Percentiles rank a stretch among this genome's conserved stretches.
Evolutionary conservation across 1,140 invertebrate genomes (phyloP).

Genomic region (Rhyzopertha dominica): DNA sequence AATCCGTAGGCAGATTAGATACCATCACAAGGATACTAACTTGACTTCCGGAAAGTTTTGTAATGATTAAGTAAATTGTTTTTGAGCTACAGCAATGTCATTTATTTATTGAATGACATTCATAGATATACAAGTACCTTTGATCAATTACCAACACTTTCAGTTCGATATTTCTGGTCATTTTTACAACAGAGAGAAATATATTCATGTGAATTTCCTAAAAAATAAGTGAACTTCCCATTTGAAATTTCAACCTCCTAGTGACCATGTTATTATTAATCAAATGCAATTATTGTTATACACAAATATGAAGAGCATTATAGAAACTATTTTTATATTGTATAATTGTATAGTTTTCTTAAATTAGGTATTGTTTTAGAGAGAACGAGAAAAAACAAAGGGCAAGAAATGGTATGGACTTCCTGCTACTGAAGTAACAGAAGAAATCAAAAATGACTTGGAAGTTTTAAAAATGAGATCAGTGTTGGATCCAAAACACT

Average conservation of each 20-base stretch:
- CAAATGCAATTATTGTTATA: slow-evolving; percentile 2
- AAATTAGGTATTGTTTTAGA: slow-evolving; percentile 40
- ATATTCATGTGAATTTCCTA: not conserved
- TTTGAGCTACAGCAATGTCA: too few relatives aligned
- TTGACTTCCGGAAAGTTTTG: too few relatives aligned
- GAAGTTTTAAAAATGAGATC: slow-evolving; percentile 87
- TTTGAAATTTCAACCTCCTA: not conserved
- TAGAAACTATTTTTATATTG: slow-evolving; percentile 2
- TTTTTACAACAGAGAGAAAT: too few relatives aligned
- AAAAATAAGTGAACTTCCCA: not conserved
- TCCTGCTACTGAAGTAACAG: slow-evolving; percentile 79
- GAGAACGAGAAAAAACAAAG: slow-evolving; percentile 68
- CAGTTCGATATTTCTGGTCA: too few relatives aligned
- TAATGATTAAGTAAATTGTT: too few relatives aligned
- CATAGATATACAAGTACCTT: too few relatives aligned
- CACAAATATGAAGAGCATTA: not conserved
- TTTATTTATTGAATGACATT: too few relatives aligned
- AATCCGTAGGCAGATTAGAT: too few relatives aligned
- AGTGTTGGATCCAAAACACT: slow-evolving; percentile 85
- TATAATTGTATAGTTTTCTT: slow-evolving; percentile 16
- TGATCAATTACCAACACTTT: too few relatives aligned
- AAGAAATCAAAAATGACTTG: slow-evolving; percentile 81
- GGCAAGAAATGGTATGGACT: slow-evolving; percentile 85
- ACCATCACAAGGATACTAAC: too few relatives aligned
- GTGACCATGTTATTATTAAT: not conserved